These are phyloP conservation scores for Cirrhinus molitorella DNA, from an alignment of 2,797 vertebrate species.

Conservation along the genomic window DNA sequence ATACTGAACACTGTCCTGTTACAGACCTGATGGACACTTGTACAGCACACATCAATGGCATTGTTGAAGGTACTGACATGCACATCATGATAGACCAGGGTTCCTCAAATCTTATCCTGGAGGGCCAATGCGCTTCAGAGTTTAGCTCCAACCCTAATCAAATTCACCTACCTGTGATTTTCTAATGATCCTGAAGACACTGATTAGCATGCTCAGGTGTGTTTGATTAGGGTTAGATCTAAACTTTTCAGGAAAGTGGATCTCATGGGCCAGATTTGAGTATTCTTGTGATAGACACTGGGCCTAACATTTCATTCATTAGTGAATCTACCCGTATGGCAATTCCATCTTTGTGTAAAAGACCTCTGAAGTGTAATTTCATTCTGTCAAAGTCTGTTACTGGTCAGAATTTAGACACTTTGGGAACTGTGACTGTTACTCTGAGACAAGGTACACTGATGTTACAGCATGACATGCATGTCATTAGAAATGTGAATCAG, in stretches of 20 bases:
- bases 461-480: slow-evolving; percentile 12
- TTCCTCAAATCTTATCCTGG: no score
- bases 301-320: slow-evolving; percentile 23
- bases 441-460: background rate
- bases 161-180: no score
- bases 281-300: no score
- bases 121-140: no score
- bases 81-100: slow-evolving; percentile 35
- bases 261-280: no score
- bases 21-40: background rate
- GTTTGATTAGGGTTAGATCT: no score
- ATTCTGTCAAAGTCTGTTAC: slow-evolving; percentile 27
- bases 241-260: no score
- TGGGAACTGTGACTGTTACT: slow-evolving; percentile 19
- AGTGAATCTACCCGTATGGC: background rate
- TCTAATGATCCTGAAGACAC: no score
- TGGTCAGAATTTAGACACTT: slow-evolving; percentile 12
- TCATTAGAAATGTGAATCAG: slow-evolving; percentile 8
- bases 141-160: no score
- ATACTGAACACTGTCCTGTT: background rate
- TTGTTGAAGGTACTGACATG: slow-evolving; percentile 30
- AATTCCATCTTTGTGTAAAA: background rate
- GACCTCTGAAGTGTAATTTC: background rate
- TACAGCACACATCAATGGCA: slow-evolving; percentile 1
- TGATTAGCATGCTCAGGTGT: no score